A percentile compares a stretch with the other conserved stretches of the same genome.
Conservation (phyloP, 2,797 vertebrate genomes). For the Cichlasoma orientale region DNA sequence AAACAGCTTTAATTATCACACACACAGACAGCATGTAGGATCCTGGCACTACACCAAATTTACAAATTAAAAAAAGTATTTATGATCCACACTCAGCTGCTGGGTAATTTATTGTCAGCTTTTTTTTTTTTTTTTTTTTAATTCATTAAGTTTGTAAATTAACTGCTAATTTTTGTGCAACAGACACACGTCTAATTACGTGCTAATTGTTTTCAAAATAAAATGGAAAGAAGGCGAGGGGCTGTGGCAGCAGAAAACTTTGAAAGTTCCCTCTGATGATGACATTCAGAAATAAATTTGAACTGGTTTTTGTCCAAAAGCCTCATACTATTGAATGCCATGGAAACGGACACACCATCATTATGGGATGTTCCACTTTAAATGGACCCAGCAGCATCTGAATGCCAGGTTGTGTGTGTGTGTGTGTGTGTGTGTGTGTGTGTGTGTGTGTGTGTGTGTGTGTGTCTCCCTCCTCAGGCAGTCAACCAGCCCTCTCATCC, state of each 20-base stretch:
- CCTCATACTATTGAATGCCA: constrained; percentile 15
- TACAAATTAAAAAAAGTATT: neutral
- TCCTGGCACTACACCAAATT: constrained; percentile 39
- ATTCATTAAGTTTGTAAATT: constrained; percentile 23
- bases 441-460: constrained; percentile 17
- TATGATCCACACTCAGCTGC: constrained; percentile 18
- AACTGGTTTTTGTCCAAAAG: neutral
- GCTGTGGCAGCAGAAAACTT: neutral
- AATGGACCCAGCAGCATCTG: constrained; percentile 42
- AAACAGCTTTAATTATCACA: constrained; percentile 27
- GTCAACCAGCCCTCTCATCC: constrained; percentile 45
- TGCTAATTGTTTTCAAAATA: constrained; percentile 8
- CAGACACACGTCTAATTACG: constrained; percentile 12
- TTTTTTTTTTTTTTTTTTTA: neutral
- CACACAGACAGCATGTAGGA: neutral
- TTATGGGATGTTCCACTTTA: constrained; percentile 62
- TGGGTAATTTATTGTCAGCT: neutral
- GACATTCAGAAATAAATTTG: neutral
- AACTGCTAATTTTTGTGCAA: neutral
- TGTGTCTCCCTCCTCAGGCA: constrained; percentile 34
- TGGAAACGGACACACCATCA: constrained; percentile 46
- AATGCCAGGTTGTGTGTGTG: neutral
- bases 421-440: constrained; percentile 27
- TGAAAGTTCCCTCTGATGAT: neutral
- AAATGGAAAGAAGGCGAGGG: neutral